A percentile compares a stretch with the other conserved stretches of the same genome.
These are phyloP conservation scores for Thymallus thymallus DNA, from an alignment of 2,113 vertebrate species.

Conservation along the genomic window DNA sequence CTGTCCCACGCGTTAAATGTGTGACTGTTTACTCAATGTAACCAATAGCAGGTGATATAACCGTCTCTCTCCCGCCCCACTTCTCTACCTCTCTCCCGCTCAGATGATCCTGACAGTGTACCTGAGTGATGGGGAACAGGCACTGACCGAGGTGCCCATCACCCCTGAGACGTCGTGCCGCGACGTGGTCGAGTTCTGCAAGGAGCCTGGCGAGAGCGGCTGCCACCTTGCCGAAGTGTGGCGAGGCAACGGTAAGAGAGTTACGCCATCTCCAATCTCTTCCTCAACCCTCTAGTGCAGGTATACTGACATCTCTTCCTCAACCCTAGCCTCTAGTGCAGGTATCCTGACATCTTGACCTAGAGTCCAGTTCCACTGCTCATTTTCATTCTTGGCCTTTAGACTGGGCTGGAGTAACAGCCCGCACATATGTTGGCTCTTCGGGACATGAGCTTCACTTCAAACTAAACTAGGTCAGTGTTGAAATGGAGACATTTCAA, in stretches of 20 bases:
- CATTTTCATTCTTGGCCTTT: too few species aligned
- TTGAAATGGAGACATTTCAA: too few species aligned
- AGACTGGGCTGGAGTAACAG: too few species aligned
- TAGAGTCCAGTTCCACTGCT: not conserved
- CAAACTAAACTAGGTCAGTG: too few species aligned
- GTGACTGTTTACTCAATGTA: too few species aligned
- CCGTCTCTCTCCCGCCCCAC: too few species aligned
- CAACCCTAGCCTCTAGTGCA: not conserved
- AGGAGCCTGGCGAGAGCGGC: conserved; percentile 94
- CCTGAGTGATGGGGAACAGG: conserved; percentile 95
- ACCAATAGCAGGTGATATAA: too few species aligned
- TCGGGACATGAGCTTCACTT: too few species aligned
- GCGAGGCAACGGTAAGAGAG: conserved; percentile 88
- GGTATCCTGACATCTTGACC: not conserved
- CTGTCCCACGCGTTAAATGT: too few species aligned
- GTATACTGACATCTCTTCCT: too few species aligned
- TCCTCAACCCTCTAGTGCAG: not conserved
- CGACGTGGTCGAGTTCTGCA: conserved; percentile 97
- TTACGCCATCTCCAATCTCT: not conserved
- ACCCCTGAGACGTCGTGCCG: conserved; percentile 97
- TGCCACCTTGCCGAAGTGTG: conserved; percentile 98
- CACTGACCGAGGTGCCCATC: conserved; percentile 94
- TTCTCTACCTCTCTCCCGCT: conserved; percentile 38
- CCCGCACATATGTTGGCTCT: too few species aligned
- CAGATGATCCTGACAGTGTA: conserved; percentile 99